phyloP scores from a whole-genome alignment of 2,113 vertebrate species.

The Hippopotamus amphibius region DNA sequence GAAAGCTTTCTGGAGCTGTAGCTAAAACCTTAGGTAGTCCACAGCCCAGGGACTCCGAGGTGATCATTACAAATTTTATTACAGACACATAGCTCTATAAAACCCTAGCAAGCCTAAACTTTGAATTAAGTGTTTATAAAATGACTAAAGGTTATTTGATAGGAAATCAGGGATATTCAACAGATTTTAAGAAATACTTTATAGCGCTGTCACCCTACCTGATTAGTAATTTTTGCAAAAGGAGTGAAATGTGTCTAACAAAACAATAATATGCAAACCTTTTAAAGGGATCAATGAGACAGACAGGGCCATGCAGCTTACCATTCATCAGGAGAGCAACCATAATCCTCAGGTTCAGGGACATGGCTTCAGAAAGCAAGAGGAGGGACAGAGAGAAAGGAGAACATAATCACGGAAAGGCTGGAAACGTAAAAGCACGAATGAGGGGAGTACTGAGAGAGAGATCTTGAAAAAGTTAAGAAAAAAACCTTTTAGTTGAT shows the following conservation, averaged over 20 bases:
- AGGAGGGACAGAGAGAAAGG: constrained; percentile 83
- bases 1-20: background rate
- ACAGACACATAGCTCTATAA: background rate
- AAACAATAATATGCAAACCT: background rate
- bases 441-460: constrained; percentile 41
- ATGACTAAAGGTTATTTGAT: background rate
- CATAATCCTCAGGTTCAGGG: constrained; percentile 96
- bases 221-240: background rate
- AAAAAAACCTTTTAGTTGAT: constrained; percentile 61
- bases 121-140: constrained; percentile 21
- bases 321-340: constrained; percentile 95
- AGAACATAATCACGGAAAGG: constrained; percentile 78
- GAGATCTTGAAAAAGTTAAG: constrained; percentile 10
- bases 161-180: constrained; percentile 29
- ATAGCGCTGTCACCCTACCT: background rate
- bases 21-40: background rate
- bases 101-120: background rate
- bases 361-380: constrained; percentile 92
- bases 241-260: background rate
- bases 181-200: constrained; percentile 3
- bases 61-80: background rate
- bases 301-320: constrained; percentile 88
- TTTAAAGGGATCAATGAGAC: constrained; percentile 10
- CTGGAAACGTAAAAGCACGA: background rate
- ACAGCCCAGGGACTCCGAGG: background rate